A percentile compares a stretch with the other conserved stretches of the same genome.
These are phyloP conservation scores for Serranus cabrilla DNA, from an alignment of 2,797 vertebrate genomes.

Conservation along the genomic window DNA sequence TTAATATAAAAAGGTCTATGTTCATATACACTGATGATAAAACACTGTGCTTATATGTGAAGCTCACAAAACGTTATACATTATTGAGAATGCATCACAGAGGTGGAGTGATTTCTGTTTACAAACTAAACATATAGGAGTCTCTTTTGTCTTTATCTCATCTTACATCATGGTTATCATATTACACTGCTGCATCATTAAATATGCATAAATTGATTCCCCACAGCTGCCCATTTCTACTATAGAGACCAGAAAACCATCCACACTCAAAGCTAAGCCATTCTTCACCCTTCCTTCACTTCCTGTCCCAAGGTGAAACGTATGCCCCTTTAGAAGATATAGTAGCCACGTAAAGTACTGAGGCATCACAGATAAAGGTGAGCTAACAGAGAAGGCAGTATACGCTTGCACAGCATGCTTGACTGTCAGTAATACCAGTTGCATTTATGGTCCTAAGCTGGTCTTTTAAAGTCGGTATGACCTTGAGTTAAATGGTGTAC, in stretches of 20 bases:
- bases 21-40: neutral
- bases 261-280: constrained; percentile 6
- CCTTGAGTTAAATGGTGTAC: constrained; percentile 8
- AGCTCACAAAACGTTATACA: neutral
- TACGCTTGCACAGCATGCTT: neutral
- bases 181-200: neutral
- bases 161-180: neutral
- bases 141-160: neutral
- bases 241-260: constrained; percentile 12
- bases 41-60: neutral
- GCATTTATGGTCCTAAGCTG: neutral
- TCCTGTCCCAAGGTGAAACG: constrained; percentile 19
- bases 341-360: constrained; percentile 10
- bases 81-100: neutral
- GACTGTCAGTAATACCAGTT: neutral
- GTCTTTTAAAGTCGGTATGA: constrained; percentile 21
- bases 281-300: constrained; percentile 1
- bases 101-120: neutral
- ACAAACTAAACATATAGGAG: neutral
- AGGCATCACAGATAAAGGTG: constrained; percentile 18
- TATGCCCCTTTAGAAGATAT: constrained; percentile 16
- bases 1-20: constrained; percentile 2
- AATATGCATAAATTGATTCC: constrained; percentile 25
- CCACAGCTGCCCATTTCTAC: constrained; percentile 4
- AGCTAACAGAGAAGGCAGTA: neutral